phyloP scores from a whole-genome alignment of 2,797 vertebrate genomes.

The Pangasius macronema region DNA sequence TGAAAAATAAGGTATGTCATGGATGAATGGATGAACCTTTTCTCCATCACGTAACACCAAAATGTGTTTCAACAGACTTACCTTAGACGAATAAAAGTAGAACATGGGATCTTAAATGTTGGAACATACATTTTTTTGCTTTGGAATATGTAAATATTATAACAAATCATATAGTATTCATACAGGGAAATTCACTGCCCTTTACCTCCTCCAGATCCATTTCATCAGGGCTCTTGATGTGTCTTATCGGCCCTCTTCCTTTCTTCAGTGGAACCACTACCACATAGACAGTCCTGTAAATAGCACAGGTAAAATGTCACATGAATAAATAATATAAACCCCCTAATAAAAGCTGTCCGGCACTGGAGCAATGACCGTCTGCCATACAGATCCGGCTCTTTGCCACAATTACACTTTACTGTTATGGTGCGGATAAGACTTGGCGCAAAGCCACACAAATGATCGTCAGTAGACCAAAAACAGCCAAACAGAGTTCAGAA shows the following conservation, averaged over 20 bases:
- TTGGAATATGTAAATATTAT: not conserved
- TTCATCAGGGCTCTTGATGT: constrained; percentile 89
- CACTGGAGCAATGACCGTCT: not conserved
- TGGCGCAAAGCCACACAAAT: not conserved
- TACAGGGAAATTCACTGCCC: not conserved
- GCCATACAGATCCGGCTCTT: not conserved
- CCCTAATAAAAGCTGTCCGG: constrained; percentile 5
- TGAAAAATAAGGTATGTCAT: not conserved
- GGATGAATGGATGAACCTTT: not conserved
- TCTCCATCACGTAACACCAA: not conserved
- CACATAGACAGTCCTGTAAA: constrained; percentile 85
- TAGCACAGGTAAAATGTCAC: not conserved
- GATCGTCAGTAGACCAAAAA: not conserved
- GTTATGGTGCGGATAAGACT: not conserved
- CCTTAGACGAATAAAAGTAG: not conserved
- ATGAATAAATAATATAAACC: not conserved
- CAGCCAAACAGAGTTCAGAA: not conserved
- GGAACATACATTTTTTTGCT: not conserved
- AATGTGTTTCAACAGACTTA: not conserved
- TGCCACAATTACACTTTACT: constrained; percentile 10
- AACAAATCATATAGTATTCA: not conserved
- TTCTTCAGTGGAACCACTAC: constrained; percentile 90
- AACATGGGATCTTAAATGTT: not conserved
- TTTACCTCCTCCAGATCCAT: constrained; percentile 97
- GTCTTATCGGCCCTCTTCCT: constrained; percentile 79